phyloP scores from a whole-genome alignment of 1,140 invertebrate species.

The Chlorops oryzae region DNA sequence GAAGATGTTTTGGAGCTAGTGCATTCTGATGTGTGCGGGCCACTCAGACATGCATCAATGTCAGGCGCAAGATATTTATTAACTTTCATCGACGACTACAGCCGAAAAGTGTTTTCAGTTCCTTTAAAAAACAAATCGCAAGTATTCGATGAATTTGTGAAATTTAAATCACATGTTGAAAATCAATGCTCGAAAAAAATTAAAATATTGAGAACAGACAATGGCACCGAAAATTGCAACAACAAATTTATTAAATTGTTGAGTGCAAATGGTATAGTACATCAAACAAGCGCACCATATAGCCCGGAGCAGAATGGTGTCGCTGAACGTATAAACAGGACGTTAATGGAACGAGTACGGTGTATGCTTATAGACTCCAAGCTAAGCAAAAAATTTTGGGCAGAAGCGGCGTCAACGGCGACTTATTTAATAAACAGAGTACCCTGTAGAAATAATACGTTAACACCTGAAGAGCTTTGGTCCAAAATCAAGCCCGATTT shows the following conservation, averaged over 20 bases:
- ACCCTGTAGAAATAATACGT: slow-evolving; percentile 17
- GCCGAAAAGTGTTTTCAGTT: slow-evolving; percentile 43
- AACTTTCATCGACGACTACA: slow-evolving; percentile 49
- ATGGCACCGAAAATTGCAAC: slow-evolving; percentile 47
- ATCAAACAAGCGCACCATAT: slow-evolving; percentile 22
- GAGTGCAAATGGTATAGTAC: slow-evolving; percentile 30
- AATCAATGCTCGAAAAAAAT: slow-evolving; percentile 27
- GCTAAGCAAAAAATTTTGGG: slow-evolving; percentile 46
- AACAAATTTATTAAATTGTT: slow-evolving; percentile 33
- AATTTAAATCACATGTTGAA: slow-evolving; percentile 34
- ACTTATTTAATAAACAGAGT: slow-evolving; percentile 9
- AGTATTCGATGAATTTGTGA: slow-evolving; percentile 37
- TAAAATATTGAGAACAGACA: slow-evolving; percentile 33
- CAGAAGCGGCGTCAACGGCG: slow-evolving; percentile 46
- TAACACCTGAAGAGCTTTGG: slow-evolving; percentile 8
- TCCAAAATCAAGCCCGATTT: slow-evolving; percentile 1
- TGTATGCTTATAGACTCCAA: slow-evolving; percentile 38
- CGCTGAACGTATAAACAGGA: slow-evolving; percentile 30
- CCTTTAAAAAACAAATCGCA: slow-evolving; percentile 46
- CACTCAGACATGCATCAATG: slow-evolving; percentile 40
- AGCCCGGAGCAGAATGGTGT: slow-evolving; percentile 41
- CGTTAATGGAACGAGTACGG: slow-evolving; percentile 23
- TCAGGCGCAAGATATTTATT: slow-evolving; percentile 44
- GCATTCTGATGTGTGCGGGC: slow-evolving; percentile 48
- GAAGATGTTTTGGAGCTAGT: slow-evolving; percentile 14